Conservation (phyloP, 2,113 vertebrate genomes). For the Bos javanicus region DNA sequence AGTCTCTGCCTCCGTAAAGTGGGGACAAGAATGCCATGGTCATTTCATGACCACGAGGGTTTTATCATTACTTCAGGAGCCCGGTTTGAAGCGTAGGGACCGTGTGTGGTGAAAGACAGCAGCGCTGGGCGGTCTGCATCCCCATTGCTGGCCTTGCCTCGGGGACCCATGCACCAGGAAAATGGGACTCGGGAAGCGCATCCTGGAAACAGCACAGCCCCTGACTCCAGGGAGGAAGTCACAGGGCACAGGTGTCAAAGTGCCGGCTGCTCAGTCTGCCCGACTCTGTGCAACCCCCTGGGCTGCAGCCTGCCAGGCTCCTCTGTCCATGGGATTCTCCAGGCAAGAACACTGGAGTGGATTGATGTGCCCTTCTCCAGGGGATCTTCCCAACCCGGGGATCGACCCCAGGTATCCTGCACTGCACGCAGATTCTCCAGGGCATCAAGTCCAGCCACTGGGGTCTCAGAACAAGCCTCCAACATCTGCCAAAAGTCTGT, state of each 20-base stretch:
- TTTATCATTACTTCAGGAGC: fast-evolving
- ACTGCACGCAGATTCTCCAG: neutral
- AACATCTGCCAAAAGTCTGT: fast-evolving
- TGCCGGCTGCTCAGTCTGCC: fast-evolving
- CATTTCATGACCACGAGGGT: neutral
- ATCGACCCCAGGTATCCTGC: neutral
- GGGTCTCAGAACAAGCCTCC: neutral
- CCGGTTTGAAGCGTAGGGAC: neutral
- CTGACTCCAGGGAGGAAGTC: neutral
- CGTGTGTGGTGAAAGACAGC: fast-evolving
- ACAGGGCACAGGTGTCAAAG: neutral
- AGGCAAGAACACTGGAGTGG: neutral
- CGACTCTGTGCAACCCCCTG: neutral
- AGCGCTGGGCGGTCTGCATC: fast-evolving
- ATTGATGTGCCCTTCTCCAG: neutral
- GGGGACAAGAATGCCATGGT: fast-evolving
- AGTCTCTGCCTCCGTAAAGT: neutral
- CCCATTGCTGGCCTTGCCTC: fast-evolving
- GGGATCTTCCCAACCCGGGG: neutral
- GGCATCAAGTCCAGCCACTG: too few relatives aligned
- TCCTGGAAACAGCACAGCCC: fast-evolving
- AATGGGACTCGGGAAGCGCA: fast-evolving
- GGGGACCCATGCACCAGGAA: fast-evolving
- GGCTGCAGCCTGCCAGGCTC: neutral
- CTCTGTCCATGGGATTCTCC: neutral